phyloP scores from a whole-genome alignment of 1,140 invertebrate genomes.

The Polypedilum vanderplanki region DNA sequence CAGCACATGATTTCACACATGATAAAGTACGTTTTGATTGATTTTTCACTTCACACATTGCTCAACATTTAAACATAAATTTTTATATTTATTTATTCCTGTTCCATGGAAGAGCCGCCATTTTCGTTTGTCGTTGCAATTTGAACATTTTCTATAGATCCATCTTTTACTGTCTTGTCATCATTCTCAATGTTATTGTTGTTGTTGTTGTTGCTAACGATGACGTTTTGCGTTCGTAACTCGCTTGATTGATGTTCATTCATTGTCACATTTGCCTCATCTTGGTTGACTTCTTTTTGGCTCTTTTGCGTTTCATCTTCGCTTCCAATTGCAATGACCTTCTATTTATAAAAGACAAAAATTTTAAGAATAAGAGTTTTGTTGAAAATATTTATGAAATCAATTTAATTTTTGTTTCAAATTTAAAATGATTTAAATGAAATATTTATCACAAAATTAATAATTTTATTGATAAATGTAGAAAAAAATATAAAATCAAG shows the following conservation, averaged over 20 bases:
- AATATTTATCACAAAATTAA: no score
- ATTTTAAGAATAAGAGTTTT: no score
- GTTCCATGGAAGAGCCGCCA: not conserved
- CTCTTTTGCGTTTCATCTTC: conserved; percentile 30
- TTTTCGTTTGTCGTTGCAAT: not conserved
- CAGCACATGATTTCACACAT: no score
- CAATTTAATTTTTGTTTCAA: not conserved
- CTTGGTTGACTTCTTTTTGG: conserved; percentile 26
- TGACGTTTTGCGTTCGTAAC: not conserved
- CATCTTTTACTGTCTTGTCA: not conserved
- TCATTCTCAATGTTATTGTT: not conserved
- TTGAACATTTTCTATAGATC: not conserved
- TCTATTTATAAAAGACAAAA: no score
- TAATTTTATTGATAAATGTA: no score
- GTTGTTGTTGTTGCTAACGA: not conserved
- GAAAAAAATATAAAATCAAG: no score
- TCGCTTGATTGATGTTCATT: not conserved
- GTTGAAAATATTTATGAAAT: conserved; percentile 34
- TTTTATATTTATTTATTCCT: not conserved
- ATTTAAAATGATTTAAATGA: no score
- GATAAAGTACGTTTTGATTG: no score
- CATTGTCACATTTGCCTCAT: not conserved
- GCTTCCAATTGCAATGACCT: conserved; percentile 28
- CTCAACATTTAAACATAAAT: no score
- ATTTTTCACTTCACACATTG: no score